Percentiles rank a stretch among this genome's conserved stretches.
phyloP scores from a whole-genome alignment of 2,888 invertebrate species.

The Alloplasta piceator region DNA sequence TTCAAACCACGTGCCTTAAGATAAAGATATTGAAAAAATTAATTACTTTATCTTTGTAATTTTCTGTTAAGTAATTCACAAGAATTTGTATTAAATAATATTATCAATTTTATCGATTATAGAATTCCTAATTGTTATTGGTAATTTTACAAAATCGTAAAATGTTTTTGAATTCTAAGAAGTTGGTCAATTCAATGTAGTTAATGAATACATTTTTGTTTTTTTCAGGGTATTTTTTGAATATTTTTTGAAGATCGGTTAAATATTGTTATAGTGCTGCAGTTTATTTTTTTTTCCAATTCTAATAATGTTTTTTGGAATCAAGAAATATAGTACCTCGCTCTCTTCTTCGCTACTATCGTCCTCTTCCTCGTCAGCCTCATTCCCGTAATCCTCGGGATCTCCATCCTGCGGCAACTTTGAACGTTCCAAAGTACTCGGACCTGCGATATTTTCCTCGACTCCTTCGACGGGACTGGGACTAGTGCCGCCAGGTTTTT shows the following conservation, averaged over 20 bases:
- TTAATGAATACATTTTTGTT: too few species aligned
- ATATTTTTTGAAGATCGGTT: too few species aligned
- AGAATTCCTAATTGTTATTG: background rate
- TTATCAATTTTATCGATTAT: background rate
- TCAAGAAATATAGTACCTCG: slow-evolving; percentile 69
- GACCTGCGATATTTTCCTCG: slow-evolving; percentile 79
- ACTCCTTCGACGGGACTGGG: slow-evolving; percentile 81
- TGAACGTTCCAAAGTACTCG: slow-evolving; percentile 77
- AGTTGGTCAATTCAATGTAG: background rate
- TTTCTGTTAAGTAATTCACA: background rate
- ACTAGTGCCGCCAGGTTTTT: slow-evolving; percentile 80
- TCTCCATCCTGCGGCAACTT: slow-evolving; percentile 75
- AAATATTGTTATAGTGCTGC: too few species aligned
- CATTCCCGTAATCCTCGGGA: slow-evolving; percentile 78
- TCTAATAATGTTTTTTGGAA: too few species aligned
- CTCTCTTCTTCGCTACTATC: slow-evolving; percentile 79
- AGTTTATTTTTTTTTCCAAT: too few species aligned
- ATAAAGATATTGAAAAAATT: slow-evolving; percentile 8
- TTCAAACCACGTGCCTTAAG: too few species aligned
- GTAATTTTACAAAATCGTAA: background rate
- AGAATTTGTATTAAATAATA: background rate
- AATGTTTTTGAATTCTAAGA: background rate
- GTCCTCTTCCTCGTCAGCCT: slow-evolving; percentile 79
- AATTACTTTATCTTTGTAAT: slow-evolving; percentile 8
- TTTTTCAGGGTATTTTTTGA: too few species aligned